Conservation (phyloP, 2,888 invertebrate species). For the Pyralis farinalis region DNA sequence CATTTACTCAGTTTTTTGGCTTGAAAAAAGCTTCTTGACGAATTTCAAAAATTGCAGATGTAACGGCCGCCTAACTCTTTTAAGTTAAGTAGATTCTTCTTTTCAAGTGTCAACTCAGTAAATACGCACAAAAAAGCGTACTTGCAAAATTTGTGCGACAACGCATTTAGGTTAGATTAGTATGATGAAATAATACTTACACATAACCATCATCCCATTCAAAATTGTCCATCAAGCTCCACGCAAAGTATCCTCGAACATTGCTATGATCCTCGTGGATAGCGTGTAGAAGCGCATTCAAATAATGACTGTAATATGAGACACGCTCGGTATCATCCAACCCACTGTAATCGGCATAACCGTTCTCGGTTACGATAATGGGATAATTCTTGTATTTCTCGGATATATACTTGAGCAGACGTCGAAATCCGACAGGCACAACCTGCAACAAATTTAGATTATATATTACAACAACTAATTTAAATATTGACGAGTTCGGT, state of each 20-base stretch:
- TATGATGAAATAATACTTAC: conserved; percentile 72
- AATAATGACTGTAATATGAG: conserved; percentile 78
- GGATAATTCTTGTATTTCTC: conserved; percentile 73
- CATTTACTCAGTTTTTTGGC: too few relatives aligned
- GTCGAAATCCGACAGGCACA: conserved; percentile 81
- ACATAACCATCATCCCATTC: conserved; percentile 91
- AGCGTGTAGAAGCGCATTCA: conserved; percentile 69
- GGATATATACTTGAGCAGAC: conserved; percentile 76
- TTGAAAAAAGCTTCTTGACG: too few relatives aligned
- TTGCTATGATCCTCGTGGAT: conserved; percentile 82
- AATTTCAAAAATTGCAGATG: too few relatives aligned
- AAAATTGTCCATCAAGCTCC: conserved; percentile 92
- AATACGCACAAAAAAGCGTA: too few relatives aligned
- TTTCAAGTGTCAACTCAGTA: too few relatives aligned
- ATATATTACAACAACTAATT: too few relatives aligned
- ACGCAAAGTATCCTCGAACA: conserved; percentile 87
- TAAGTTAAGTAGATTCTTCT: too few relatives aligned
- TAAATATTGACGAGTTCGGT: too few relatives aligned
- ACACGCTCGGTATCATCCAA: conserved; percentile 77
- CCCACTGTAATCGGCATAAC: conserved; percentile 74
- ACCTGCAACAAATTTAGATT: conserved; percentile 49
- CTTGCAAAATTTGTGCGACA: too few relatives aligned
- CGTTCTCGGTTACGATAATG: conserved; percentile 80
- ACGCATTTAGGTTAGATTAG: too few relatives aligned
- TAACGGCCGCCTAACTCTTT: too few relatives aligned